These are phyloP conservation scores for Neoniphon sammara DNA, from an alignment of 2,797 vertebrate species.

Conservation along the genomic window DNA sequence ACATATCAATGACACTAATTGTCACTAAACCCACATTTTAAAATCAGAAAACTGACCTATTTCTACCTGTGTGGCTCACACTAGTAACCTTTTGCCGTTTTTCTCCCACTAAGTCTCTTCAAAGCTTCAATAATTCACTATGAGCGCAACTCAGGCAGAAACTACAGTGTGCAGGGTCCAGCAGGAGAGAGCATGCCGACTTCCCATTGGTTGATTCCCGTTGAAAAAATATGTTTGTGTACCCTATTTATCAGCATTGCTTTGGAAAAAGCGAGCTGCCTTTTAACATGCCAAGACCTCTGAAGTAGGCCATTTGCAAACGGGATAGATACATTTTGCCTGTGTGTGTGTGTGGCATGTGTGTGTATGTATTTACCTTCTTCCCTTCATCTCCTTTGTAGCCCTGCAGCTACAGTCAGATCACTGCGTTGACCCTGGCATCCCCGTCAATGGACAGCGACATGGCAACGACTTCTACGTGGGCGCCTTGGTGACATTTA, in stretches of 20 bases:
- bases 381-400: conserved; percentile 56
- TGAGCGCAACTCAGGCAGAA: conserved; percentile 33
- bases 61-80: conserved; percentile 34
- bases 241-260: conserved; percentile 51
- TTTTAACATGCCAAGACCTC: conserved; percentile 41
- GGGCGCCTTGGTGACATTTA: conserved; percentile 94
- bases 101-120: conserved; percentile 51
- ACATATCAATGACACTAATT: neutral
- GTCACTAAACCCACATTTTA: conserved; percentile 17
- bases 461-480: conserved; percentile 98
- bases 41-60: neutral
- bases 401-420: conserved; percentile 96
- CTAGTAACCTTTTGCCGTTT: conserved; percentile 53
- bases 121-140: conserved; percentile 68
- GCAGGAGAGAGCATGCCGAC: conserved; percentile 18
- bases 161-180: conserved; percentile 16
- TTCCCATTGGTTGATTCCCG: conserved; percentile 41
- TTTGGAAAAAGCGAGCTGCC: conserved; percentile 24
- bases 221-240: conserved; percentile 16
- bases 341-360: neutral
- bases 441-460: conserved; percentile 96
- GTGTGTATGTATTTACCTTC: neutral
- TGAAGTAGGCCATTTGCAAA: conserved; percentile 23
- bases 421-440: conserved; percentile 96
- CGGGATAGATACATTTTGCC: neutral